Evolutionary conservation across 1,140 invertebrate genomes (phyloP), one percentile per base, ranked within the genome.

Genomic region (Ceratitis capitata): DNA sequence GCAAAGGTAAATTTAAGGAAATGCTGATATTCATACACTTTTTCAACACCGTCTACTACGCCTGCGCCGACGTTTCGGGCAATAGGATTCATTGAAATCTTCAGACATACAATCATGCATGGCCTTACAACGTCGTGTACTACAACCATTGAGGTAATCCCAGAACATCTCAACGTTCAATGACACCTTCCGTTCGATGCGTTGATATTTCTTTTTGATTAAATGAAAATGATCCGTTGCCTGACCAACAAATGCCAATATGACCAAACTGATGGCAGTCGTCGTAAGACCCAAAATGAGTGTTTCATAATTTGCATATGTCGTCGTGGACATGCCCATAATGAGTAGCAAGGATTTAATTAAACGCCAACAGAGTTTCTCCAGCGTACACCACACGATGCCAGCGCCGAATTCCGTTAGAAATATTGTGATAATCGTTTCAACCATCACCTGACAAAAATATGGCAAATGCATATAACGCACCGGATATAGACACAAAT

Each of bases 141-240:
- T 16, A 26, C 29, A 35, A 9, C 82, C 53, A 32, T 83, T 83
- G 4, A 83, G 14, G 53, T 83, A 83, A 32, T 58, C 26, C 47
- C 82, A 53, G 12, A 83, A 83, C 35, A 39, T 58, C 42, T 83
- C 82, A 14, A 83, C 0, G 47, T 83, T 83, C 47, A 83, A 19
- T 0, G 32, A 9, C 4, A 83, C 49, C 16, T 47, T 78, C 23
- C 69, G 69, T 23, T 56, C 53, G 16, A 86, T 56, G 14, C 83
- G 83, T 19, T 84, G n/a, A 47, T 29, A 84, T 35, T 78, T 78
- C 29, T 35, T 84, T 29, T 39, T 32, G 23, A 86, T 42, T n/a
- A 86, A 12, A 56, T 86, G 51, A 58, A 84, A 56, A 53, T 86
- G 83, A 84, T 86, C 85, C 2, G 85, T 86, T 2, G 85, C 85